Base-by-base conservation (phyloP, 2,888 invertebrate species). In the Melanotus villosus region DNA sequence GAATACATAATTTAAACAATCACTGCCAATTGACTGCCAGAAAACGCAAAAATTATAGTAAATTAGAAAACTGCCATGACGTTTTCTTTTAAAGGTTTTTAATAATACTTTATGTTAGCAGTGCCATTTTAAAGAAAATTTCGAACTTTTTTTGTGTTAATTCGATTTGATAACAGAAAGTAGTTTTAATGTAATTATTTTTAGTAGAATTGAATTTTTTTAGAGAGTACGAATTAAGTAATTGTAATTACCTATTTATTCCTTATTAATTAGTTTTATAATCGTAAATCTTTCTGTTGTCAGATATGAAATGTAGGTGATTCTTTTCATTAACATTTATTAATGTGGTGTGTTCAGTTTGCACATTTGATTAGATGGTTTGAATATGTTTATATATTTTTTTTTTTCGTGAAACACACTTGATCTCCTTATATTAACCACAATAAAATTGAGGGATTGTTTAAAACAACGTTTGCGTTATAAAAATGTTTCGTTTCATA, bases 1-100 rank as follows among this genome's bases (percentile, higher is more conserved):
- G 57, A 70, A 70, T 56, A 67, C 68, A 70, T 67, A 60, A 68
- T 72, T 72, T 36, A 66, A 76, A 75, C 75, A 73, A 75, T 75
- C 77, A 77, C 77, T 77, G 77, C 77, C 77, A 77, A 74, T 69
- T 71, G 75, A 77, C 77, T 77, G 77, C 77, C 77, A 75, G 74
- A 72, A 70, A 65, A 57, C 18, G 57, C 68, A 68, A 67, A 70
- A 72, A 70, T 74, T 65, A 70, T 75, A 75, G 70, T 75, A 71
- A 73, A 76, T 75, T 76, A 73, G 72, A 72, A 68, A 70, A 72
- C 65, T 70, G 72, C 72, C 72, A 72, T 72, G 72, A 68, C 65
- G 65, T 71, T 71, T 68, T 72, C 64, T 26, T 68, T 65, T 65
- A 18, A 45, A 38, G 3, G 56, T 58, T 68, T 57, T 54, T 65